Evolutionary conservation across 2,888 invertebrate genomes (phyloP), one percentile per base, ranked within the genome.

Genomic region (Leptopilina syphax): DNA sequence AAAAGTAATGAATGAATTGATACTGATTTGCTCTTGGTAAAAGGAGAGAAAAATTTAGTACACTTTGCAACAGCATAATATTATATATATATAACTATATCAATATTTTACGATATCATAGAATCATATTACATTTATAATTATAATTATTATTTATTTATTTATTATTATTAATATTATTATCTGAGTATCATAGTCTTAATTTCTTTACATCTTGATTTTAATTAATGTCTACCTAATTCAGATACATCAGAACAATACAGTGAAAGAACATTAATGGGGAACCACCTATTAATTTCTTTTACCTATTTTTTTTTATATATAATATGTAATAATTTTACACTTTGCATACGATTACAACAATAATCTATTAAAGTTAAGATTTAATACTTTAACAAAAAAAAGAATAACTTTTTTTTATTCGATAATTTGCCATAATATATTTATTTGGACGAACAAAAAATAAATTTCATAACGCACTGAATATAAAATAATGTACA

Each of bases 171-270:
- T 3, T 34, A 34, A 34, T 34, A 34, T 86, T 81, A 80, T 84
- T 82, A 84, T 85, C 84, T 86, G 87, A 87, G 87, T 87, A 87
- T 88, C 86, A 83, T 88, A 86, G 83, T 83, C 80, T 73, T 73
- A 73, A 80, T 81, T 85, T 84, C 80, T 84, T 84, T 82, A 87
- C 80, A 86, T 87, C 80, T 78, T 86, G 83, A 85, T 87, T 83
- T 50, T 44, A 44, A 44, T 50, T 83, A 85, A 85, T 86, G 87
- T 86, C 85, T 87, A 87, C 77, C 88, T 90, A 89, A 86, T 87
- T 90, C 88, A 88, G 89, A 87, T 87, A 84, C 86, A 83, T 85
- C 83, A 85, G 86, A 90, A 89, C 88, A 87, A 83, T 90, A 88
- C 85, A 85, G 86, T 85, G 87, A 89, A 85, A 89, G 87, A 89